Evolutionary conservation across 2,888 invertebrate genomes (phyloP).

Genomic region (Scelioninae gen. 2): DNA sequence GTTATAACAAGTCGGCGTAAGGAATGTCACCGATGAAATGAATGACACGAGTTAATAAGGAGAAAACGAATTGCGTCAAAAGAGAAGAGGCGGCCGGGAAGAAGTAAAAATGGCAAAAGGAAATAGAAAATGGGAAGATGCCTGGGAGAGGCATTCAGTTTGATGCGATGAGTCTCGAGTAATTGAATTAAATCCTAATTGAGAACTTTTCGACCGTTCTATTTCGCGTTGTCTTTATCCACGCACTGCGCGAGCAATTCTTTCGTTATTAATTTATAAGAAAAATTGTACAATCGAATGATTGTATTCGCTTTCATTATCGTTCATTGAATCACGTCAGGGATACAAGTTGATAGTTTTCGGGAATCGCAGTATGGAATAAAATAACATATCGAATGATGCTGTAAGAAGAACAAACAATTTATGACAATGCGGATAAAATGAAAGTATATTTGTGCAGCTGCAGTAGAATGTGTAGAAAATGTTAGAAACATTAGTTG

Average conservation of each 20-base stretch:
- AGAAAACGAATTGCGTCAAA: constrained; percentile 20
- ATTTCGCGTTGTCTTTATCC: constrained; percentile 17
- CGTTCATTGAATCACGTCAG: too few species aligned
- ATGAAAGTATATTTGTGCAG: too few species aligned
- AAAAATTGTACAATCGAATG: too few species aligned
- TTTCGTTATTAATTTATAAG: constrained; percentile 31
- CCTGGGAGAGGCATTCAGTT: constrained; percentile 24
- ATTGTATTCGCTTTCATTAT: neutral
- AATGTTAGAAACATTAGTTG: too few species aligned
- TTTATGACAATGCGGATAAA: too few species aligned
- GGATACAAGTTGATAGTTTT: too few species aligned
- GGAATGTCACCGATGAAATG: constrained; percentile 2
- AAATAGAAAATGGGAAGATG: constrained; percentile 15
- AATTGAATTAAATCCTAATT: constrained; percentile 50
- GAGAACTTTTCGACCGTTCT: constrained; percentile 28
- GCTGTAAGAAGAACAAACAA: too few species aligned
- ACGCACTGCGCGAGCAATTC: constrained; percentile 1
- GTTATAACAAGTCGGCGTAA: constrained; percentile 15
- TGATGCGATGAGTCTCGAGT: constrained; percentile 26
- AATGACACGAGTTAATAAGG: constrained; percentile 12
- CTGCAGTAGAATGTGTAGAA: too few species aligned
- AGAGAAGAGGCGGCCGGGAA: neutral
- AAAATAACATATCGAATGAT: too few species aligned
- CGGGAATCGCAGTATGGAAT: too few species aligned
- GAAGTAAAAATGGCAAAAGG: constrained; percentile 17